Percentiles rank a stretch among this genome's conserved stretches.
These are phyloP conservation scores for Ischnura elegans DNA, from an alignment of 2,888 invertebrate species.

Conservation along the genomic window DNA sequence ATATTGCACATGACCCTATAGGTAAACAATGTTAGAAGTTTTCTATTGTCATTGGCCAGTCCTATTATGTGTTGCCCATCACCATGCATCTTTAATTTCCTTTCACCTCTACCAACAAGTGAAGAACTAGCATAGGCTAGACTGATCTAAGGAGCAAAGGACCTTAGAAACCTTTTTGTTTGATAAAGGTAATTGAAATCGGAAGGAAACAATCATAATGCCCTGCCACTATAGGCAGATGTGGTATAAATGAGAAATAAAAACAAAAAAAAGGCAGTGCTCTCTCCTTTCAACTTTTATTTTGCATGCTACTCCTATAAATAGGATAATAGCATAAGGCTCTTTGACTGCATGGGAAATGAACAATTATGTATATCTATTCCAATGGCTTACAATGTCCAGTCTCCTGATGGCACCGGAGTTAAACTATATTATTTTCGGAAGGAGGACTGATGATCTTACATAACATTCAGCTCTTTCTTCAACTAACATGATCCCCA, in stretches of 20 bases:
- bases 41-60: constrained; percentile 67
- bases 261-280: constrained; percentile 56
- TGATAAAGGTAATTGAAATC: constrained; percentile 29
- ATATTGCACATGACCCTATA: constrained; percentile 63
- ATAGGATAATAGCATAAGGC: constrained; percentile 27
- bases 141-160: constrained; percentile 43
- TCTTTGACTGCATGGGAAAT: constrained; percentile 45
- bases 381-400: constrained; percentile 41
- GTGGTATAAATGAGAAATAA: constrained; percentile 25
- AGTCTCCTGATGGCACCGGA: constrained; percentile 3
- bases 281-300: constrained; percentile 51
- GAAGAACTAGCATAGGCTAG: constrained; percentile 33
- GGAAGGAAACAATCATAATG: constrained; percentile 34
- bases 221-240: constrained; percentile 31
- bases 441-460: background rate
- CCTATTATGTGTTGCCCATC: constrained; percentile 59
- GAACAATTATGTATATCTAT: constrained; percentile 47
- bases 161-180: constrained; percentile 16
- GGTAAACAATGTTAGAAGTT: constrained; percentile 61
- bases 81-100: constrained; percentile 54
- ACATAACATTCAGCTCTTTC: background rate
- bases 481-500: background rate
- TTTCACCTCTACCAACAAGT: constrained; percentile 57
- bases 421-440: background rate
- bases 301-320: constrained; percentile 37